Base-by-base conservation (phyloP, 2,113 vertebrate genomes). In the Galeopterus variegatus region DNA sequence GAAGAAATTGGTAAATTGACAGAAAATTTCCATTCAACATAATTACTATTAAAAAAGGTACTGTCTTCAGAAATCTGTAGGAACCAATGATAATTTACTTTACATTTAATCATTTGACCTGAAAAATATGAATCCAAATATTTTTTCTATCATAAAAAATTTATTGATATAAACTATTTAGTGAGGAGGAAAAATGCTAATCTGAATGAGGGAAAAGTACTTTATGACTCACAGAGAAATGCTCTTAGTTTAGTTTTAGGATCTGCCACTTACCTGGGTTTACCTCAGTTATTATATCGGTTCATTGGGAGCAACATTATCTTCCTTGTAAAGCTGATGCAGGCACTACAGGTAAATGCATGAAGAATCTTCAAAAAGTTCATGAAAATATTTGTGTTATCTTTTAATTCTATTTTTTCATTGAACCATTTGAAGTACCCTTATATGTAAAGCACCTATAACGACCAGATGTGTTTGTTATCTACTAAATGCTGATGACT, bases 21-120 rank as follows among this genome's bases (percentile, higher is more conserved):
- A 88, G 73, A 91, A 96, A 94, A 69, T 89, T 82, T 23, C 2
- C 50, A 62, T 91, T 95, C 58, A 87, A 76, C 94, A 96, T 12
- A 80, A 52, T 48, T 90, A 54, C 62, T 80, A 80, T 13, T 24
- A 21, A n/a, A 17, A 75, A 93, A 72, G 8, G 62, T 9, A 76
- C 33, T 72, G 36, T 86, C 73, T 92, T 72, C 19, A 56, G 17
- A 87, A 92, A 90, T 88, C 28, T 67, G 54, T 31, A 90, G 36
- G 70, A 97, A 92, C 21, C 62, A 73, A 48, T 45, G 67, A 65
- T 21, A 60, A 64, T 86, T 97, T 93, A 93, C 81, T 95, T 91
- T 80, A 84, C 56, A 41, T 80, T 93, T 93, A 89, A 93, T 93
- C 36, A 93, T 89, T 95, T 89, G 56, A 96, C 76, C 81, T 96